Percentiles rank a stretch among this genome's conserved stretches.
These are phyloP conservation scores for Enteromius treurensis DNA, from an alignment of 2,797 vertebrate genomes.

Conservation along the genomic window DNA sequence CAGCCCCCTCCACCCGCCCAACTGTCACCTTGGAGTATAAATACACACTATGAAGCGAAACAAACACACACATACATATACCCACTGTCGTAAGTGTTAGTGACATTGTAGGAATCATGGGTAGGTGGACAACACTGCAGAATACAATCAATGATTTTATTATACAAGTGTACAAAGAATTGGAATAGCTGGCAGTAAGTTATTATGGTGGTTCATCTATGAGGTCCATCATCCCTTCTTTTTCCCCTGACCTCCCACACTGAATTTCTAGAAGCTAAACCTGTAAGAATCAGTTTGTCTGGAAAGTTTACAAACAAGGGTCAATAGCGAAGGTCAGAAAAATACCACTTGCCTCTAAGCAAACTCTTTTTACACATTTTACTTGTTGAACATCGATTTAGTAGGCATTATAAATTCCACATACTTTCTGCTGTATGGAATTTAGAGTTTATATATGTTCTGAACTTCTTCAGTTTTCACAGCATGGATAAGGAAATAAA, in stretches of 20 bases:
- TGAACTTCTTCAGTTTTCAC: background rate
- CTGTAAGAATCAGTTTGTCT: constrained; percentile 43
- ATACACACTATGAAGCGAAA: constrained; percentile 23
- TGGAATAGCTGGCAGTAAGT: constrained; percentile 32
- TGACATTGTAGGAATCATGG: constrained; percentile 41
- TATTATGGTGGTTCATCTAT: constrained; percentile 20
- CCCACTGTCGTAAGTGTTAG: background rate
- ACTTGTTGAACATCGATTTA: constrained; percentile 52
- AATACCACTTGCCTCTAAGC: constrained; percentile 34
- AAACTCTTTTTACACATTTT: constrained; percentile 36
- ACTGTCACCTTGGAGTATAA: constrained; percentile 51
- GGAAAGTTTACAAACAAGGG: constrained; percentile 39
- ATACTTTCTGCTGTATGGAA: constrained; percentile 9
- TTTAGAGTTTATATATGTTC: background rate
- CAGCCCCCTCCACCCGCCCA: background rate
- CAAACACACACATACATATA: constrained; percentile 37
- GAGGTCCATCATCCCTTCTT: constrained; percentile 34
- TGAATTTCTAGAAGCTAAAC: constrained; percentile 34
- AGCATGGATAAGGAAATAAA: background rate
- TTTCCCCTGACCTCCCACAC: constrained; percentile 24
- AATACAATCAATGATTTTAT: constrained; percentile 17
- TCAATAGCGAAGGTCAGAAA: constrained; percentile 33
- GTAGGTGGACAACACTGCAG: constrained; percentile 9
- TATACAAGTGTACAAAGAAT: constrained; percentile 1
- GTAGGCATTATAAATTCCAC: constrained; percentile 4